Percentiles rank a stretch among this genome's conserved stretches.
Conservation (phyloP, 2,888 invertebrate genomes). For the Eudemis profundana region DNA sequence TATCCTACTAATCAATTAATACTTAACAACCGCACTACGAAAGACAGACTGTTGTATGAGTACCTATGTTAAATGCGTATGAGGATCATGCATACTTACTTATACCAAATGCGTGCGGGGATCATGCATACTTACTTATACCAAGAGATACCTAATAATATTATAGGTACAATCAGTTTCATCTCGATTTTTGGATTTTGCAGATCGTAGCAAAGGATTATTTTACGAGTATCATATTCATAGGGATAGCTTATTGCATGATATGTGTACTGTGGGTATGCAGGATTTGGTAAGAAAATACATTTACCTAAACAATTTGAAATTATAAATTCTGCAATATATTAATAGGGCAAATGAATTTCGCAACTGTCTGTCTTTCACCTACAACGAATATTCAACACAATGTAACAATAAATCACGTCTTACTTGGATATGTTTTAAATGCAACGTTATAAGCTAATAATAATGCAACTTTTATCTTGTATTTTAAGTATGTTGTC, state of each 20-base stretch:
- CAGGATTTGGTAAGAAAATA: too few species aligned
- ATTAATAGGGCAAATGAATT: not conserved
- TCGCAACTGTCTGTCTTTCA: slow-evolving; percentile 50
- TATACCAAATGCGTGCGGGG: not conserved
- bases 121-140: too few species aligned
- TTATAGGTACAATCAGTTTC: too few species aligned
- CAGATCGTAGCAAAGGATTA: too few species aligned
- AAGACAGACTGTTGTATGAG: slow-evolving; percentile 22
- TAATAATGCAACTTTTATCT: slow-evolving; percentile 46
- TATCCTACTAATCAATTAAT: slow-evolving; percentile 52
- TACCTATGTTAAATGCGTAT: not conserved
- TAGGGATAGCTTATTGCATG: too few species aligned
- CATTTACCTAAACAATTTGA: too few species aligned
- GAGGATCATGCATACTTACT: not conserved
- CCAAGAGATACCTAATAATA: too few species aligned
- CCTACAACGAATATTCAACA: slow-evolving; percentile 56
- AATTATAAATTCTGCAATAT: not conserved
- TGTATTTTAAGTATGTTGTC: slow-evolving; percentile 31
- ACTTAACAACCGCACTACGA: slow-evolving; percentile 41
- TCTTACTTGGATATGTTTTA: slow-evolving; percentile 76
- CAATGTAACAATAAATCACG: slow-evolving; percentile 64
- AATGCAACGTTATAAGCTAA: slow-evolving; percentile 68
- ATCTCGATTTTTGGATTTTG: too few species aligned
- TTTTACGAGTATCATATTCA: too few species aligned
- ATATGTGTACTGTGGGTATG: too few species aligned